phyloP scores from a whole-genome alignment of 2,113 vertebrate species.

The Nettapus auritus region DNA sequence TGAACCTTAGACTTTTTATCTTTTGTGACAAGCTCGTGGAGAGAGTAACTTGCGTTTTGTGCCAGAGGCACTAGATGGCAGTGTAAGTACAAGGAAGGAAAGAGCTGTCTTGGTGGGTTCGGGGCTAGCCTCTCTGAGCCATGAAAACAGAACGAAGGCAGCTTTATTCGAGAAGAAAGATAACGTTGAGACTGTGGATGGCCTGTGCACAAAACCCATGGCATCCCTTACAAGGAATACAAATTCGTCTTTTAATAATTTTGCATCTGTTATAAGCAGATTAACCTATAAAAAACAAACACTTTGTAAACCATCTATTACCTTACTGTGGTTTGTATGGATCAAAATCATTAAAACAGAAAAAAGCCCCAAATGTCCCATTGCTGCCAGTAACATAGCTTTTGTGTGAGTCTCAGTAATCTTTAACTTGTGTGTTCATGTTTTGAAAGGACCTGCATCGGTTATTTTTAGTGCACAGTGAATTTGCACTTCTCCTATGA shows the following conservation, averaged over 20 bases:
- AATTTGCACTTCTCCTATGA: not conserved
- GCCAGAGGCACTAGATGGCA: constrained; percentile 72
- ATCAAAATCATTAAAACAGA: not conserved
- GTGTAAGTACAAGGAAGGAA: constrained; percentile 25
- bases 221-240: constrained; percentile 2
- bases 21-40: constrained; percentile 2
- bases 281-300: constrained; percentile 16
- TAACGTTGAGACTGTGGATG: not conserved
- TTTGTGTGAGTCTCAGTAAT: not conserved
- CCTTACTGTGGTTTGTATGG: not conserved
- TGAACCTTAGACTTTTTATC: constrained; percentile 38
- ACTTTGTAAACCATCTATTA: constrained; percentile 1
- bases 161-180: constrained; percentile 20
- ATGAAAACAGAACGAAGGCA: not conserved
- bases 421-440: not conserved
- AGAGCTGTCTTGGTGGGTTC: not conserved
- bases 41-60: not conserved
- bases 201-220: not conserved
- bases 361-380: not conserved
- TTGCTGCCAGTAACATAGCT: not conserved
- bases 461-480: not conserved
- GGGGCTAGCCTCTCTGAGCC: not conserved
- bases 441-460: not conserved
- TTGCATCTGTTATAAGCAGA: constrained; percentile 43
- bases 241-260: constrained; percentile 47